Evolutionary conservation across 2,113 vertebrate species (phyloP).

Genomic region (Xiphophorus maculatus): DNA sequence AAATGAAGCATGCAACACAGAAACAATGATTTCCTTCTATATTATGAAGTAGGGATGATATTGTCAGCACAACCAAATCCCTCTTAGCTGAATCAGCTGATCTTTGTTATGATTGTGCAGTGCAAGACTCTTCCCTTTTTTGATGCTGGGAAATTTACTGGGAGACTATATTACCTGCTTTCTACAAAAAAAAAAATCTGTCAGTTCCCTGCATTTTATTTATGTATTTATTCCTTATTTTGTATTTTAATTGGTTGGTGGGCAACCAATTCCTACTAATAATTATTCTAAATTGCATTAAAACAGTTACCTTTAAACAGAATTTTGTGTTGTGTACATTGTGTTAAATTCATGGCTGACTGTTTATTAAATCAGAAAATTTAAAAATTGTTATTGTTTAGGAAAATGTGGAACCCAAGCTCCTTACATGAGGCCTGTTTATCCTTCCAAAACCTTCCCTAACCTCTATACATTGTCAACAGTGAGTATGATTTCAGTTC

Average conservation of each 20-base stretch:
- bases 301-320: no score
- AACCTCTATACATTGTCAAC: constrained; percentile 96
- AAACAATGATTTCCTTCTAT: not conserved
- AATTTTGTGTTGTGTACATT: no score
- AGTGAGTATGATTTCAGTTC: constrained; percentile 5
- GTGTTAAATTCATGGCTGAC: not conserved
- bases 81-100: not conserved
- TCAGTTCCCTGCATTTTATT: no score
- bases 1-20: not conserved
- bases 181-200: no score
- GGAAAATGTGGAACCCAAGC: constrained; percentile 96
- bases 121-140: not conserved
- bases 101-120: no score
- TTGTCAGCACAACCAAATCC: not conserved
- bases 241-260: no score
- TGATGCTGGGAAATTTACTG: no score
- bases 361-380: not conserved
- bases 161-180: no score
- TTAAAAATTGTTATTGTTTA: constrained; percentile 57
- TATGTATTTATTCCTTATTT: no score
- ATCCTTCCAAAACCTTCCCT: constrained; percentile 98
- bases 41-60: no score
- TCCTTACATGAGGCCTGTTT: constrained; percentile 96
- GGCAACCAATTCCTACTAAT: no score
- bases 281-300: no score